These are phyloP conservation scores for Poecilia velifera DNA, from an alignment of 2,797 vertebrate species.

Conservation along the genomic window DNA sequence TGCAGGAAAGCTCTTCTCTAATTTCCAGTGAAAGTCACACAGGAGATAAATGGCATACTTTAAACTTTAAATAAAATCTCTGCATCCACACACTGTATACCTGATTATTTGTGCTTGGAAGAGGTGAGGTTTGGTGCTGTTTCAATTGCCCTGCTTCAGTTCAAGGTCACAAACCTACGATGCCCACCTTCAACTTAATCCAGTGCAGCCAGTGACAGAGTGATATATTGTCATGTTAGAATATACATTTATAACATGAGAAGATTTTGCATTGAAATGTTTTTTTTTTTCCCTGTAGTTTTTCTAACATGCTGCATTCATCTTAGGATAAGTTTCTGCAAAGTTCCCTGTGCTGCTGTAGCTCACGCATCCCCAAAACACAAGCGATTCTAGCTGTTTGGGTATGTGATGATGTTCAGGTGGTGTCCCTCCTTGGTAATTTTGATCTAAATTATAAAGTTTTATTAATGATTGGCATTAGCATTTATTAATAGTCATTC, in stretches of 20 bases:
- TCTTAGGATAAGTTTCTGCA: background rate
- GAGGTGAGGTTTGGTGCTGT: background rate
- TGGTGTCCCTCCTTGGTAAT: too few relatives aligned
- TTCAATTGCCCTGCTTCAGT: background rate
- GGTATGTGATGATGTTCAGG: too few relatives aligned
- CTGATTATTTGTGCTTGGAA: background rate
- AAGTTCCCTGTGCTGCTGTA: background rate
- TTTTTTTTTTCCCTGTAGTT: too few relatives aligned
- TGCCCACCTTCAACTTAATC: background rate
- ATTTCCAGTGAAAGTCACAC: background rate
- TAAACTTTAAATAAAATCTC: background rate
- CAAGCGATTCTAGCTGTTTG: background rate
- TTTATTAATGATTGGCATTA: too few relatives aligned
- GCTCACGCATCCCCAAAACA: background rate
- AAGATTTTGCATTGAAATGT: background rate
- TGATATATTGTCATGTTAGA: background rate
- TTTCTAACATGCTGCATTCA: background rate
- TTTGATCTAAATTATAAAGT: too few relatives aligned
- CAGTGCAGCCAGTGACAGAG: background rate
- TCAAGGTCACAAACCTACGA: background rate
- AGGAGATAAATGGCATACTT: background rate
- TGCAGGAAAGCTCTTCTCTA: background rate
- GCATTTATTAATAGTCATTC: too few relatives aligned
- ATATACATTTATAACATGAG: background rate
- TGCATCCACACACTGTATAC: background rate